Percentiles rank a stretch among this genome's conserved stretches.
Conservation (phyloP, 64 coral and sea anemone species). For the Pachyseris speciosa region DNA sequence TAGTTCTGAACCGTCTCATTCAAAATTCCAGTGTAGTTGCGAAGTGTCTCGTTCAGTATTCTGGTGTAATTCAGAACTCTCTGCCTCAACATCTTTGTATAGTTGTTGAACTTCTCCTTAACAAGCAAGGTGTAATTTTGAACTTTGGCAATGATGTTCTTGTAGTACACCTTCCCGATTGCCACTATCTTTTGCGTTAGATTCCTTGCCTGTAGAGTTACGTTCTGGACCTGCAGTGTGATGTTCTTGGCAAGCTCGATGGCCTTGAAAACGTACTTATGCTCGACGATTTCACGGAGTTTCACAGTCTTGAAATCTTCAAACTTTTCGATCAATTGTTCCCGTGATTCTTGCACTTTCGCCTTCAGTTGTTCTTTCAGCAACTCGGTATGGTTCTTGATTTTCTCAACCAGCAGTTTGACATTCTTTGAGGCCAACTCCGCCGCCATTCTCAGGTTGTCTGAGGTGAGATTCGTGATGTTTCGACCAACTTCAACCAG, state of each 20-base stretch:
- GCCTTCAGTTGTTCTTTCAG: constrained; percentile 65
- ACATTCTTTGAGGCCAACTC: neutral
- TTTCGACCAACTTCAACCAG: constrained; percentile 36
- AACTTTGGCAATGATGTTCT: constrained; percentile 70
- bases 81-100: neutral
- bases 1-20: constrained; percentile 41
- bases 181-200: constrained; percentile 73
- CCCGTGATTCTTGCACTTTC: constrained; percentile 55
- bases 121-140: constrained; percentile 68
- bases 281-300: constrained; percentile 84
- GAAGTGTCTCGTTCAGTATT: neutral
- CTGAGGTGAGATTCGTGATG: constrained; percentile 33
- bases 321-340: constrained; percentile 44
- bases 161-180: constrained; percentile 77
- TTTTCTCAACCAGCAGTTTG: constrained; percentile 19
- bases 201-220: constrained; percentile 71
- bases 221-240: constrained; percentile 41
- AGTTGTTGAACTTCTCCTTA: constrained; percentile 3
- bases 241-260: constrained; percentile 76
- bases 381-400: constrained; percentile 37
- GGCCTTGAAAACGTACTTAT: constrained; percentile 80
- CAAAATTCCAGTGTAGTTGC: neutral
- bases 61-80: neutral
- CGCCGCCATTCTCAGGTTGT: neutral
- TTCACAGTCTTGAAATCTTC: constrained; percentile 78